These are phyloP conservation scores for Hypanus sabinus DNA, from an alignment of 2,113 vertebrate species.

Conservation along the genomic window DNA sequence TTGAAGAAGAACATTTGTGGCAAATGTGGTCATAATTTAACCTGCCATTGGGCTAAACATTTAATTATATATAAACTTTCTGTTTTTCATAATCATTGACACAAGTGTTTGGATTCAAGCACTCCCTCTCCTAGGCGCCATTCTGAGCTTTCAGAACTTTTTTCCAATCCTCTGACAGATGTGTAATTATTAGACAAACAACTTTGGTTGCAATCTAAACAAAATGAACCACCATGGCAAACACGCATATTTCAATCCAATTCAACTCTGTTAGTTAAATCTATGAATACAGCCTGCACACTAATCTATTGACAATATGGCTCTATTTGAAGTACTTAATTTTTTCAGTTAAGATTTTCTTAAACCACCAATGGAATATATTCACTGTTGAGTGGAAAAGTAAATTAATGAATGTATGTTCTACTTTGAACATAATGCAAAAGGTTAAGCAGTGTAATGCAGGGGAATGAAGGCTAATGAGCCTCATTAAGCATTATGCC, in stretches of 20 bases:
- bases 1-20: neutral
- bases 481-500: neutral
- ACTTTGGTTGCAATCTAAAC: slow-evolving; percentile 15
- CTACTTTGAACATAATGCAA: neutral
- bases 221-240: slow-evolving; percentile 18
- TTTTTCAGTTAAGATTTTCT: neutral
- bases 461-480: neutral
- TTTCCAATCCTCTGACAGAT: neutral
- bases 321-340: neutral
- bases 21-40: neutral
- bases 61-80: slow-evolving; percentile 5
- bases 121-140: neutral
- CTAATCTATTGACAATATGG: neutral
- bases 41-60: neutral
- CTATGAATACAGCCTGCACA: neutral
- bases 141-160: slow-evolving; percentile 7
- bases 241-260: neutral
- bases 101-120: slow-evolving; percentile 27
- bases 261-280: neutral
- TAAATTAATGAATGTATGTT: neutral
- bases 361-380: neutral
- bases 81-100: slow-evolving; percentile 6
- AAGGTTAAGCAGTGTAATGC: neutral
- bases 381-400: neutral
- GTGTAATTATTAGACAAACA: slow-evolving; percentile 4